Base-by-base conservation (phyloP, 2,797 vertebrate genomes). In the Amblyraja radiata region DNA sequence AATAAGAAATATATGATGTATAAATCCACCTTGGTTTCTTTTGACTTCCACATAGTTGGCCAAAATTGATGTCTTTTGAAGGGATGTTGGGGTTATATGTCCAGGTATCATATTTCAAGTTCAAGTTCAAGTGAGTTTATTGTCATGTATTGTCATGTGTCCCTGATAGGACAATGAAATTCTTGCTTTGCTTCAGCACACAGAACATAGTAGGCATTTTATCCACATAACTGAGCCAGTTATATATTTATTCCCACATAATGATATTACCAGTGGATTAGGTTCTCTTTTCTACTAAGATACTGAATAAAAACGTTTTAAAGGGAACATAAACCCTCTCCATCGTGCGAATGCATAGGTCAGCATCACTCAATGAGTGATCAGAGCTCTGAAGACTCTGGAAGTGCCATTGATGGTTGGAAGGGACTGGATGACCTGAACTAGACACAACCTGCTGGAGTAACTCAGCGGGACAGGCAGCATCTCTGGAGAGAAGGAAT, bases 1-100 rank as follows among this genome's bases (percentile, higher is more conserved):
- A 25, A 21, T 23, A 28, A 32, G 23, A 74, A 54, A 54, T 54
- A 54, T 54, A 54, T 54, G 46, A 54, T 54, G 46, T 6, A 23
- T 13, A 4, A 84, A 84, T 9, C 32, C 6, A 13, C 54, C 88
- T 68, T 88, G 61, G 16, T 65, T 88, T 18, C 16, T 68, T 3
- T 36, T n/a, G 61, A 32, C 28, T 21, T 88, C 84, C 21, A 9
- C 63, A 68, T 21, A 68, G 54, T 68, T 36, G 8, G 63, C n/a
- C 0, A 58, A 68, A 88, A 68, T 86, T n/a, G 83, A 8, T n/a
- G 63, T 7, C 63, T 36, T 21, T 9, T 36, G 61, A 88, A 68
- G 14, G 36, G 63, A 36, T 88, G 58, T 88, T 88, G 84, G 84
- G 46, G 18, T 88, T 36, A 88, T 88, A 32, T 88, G 61, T 68